A percentile compares a stretch with the other conserved stretches of the same genome.
Conservation (phyloP, 2,888 invertebrate species). For the Timandra comae region DNA sequence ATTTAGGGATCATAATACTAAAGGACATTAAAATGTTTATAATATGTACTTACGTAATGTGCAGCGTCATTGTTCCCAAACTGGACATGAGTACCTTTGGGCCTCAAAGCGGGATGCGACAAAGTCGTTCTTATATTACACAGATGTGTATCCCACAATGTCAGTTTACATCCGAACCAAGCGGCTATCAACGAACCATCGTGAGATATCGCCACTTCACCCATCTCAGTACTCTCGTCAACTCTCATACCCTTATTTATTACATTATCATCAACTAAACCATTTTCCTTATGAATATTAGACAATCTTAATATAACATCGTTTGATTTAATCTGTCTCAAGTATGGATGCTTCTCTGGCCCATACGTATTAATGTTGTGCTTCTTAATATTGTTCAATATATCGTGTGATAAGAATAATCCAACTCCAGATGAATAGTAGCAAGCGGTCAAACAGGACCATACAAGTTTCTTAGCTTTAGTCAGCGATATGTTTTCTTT, state of each 20-base stretch:
- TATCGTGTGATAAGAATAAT: constrained; percentile 45
- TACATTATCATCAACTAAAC: constrained; percentile 22
- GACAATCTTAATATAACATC: constrained; percentile 50
- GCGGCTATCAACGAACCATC: constrained; percentile 71
- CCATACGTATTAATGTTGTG: constrained; percentile 27
- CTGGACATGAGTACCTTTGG: constrained; percentile 57
- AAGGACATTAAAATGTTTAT: too few relatives aligned
- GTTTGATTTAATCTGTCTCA: constrained; percentile 29
- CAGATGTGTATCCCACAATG: constrained; percentile 63
- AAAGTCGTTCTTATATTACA: constrained; percentile 56
- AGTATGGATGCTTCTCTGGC: constrained; percentile 35
- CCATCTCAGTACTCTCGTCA: constrained; percentile 49
- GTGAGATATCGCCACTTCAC: constrained; percentile 62
- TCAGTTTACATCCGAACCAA: constrained; percentile 68
- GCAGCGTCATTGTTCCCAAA: constrained; percentile 65
- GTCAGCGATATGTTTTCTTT: constrained; percentile 33
- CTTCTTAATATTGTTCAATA: constrained; percentile 50
- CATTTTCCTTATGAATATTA: constrained; percentile 51
- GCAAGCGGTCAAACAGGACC: constrained; percentile 62
- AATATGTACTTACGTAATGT: constrained; percentile 58
- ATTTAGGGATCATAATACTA: too few relatives aligned
- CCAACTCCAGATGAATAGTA: constrained; percentile 63
- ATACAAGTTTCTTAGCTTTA: constrained; percentile 28
- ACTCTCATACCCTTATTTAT: constrained; percentile 26
- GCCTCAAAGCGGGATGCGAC: constrained; percentile 61